Evolutionary conservation across 2,797 vertebrate species (phyloP).

Genomic region (Garrulus glandarius): DNA sequence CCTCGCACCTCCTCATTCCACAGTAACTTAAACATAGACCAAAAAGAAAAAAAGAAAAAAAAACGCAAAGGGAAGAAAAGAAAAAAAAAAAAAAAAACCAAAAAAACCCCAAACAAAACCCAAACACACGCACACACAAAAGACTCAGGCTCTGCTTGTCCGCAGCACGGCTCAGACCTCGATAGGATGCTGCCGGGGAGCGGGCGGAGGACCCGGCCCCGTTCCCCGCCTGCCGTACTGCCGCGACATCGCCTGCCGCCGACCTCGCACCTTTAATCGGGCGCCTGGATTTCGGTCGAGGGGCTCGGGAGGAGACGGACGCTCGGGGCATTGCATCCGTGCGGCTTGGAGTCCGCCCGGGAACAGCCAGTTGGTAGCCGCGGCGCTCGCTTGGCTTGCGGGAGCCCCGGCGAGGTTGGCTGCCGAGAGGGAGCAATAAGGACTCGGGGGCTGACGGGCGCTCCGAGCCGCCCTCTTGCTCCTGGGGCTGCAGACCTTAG

Average conservation of each 20-base stretch:
- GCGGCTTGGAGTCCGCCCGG: background rate
- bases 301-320: constrained; percentile 1
- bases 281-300: background rate
- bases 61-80: background rate
- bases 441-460: background rate
- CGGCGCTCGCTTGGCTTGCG: background rate
- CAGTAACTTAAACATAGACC: background rate
- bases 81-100: no score
- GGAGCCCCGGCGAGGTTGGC: background rate
- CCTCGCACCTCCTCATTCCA: background rate
- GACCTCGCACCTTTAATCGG: constrained; percentile 24
- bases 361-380: background rate
- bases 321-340: constrained; percentile 29
- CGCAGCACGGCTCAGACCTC: background rate
- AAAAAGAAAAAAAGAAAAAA: background rate
- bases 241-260: background rate
- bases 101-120: background rate
- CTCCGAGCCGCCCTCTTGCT: background rate
- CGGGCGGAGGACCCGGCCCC: background rate
- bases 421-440: background rate
- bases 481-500: background rate
- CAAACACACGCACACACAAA: background rate
- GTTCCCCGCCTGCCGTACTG: background rate
- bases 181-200: background rate
- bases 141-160: background rate